Evolutionary conservation across 2,797 vertebrate genomes (phyloP), one percentile per base, ranked within the genome.

Genomic region (Sphenodon punctatus): DNA sequence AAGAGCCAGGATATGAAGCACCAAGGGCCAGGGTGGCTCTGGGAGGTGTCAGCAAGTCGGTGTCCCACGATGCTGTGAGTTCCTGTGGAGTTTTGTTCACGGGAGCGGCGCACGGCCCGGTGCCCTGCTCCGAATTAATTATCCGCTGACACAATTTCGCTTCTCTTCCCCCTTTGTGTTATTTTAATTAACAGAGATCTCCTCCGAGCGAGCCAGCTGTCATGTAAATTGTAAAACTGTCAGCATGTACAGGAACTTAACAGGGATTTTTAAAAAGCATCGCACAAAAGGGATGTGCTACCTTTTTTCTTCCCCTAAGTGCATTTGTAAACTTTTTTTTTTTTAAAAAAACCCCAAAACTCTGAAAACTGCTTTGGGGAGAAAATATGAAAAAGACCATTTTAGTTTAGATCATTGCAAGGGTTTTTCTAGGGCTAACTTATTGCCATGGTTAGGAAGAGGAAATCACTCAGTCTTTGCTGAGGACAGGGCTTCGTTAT

Each of bases 161-260:
- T 86, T 78, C 85, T 93, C 89, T n/a, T 95, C 92, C 91, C 89
- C 90, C 92, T 95, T 95, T 93, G 88, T 95, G 93, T 89, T 95
- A 88, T 94, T 96, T 96, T 96, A 96, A 95, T 96, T 96, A 95
- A 95, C 91, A 79, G 90, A 94, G 95, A 93, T 95, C 93, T 95
- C 95, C 95, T 96, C 91, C 70, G 41, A 96, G 95, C 95, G 90
- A 95, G 90, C 91, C 94, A 96, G 95, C 94, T 96, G 95, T 94
- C 90, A 87, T 92, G 87, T 89, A 94, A 92, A 93, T 94, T 92
- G 94, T 94, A 94, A 94, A 93, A 93, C 92, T 94, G 92, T 94
- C 94, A 93, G 90, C 90, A 90, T 89, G 94, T 94, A 89, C 91
- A 92, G 91, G 87, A 94, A 91, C 94, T 93, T 95, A 88, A 90